phyloP scores from a whole-genome alignment of 2,888 invertebrate species.

The Tryphoninae sp. region DNA sequence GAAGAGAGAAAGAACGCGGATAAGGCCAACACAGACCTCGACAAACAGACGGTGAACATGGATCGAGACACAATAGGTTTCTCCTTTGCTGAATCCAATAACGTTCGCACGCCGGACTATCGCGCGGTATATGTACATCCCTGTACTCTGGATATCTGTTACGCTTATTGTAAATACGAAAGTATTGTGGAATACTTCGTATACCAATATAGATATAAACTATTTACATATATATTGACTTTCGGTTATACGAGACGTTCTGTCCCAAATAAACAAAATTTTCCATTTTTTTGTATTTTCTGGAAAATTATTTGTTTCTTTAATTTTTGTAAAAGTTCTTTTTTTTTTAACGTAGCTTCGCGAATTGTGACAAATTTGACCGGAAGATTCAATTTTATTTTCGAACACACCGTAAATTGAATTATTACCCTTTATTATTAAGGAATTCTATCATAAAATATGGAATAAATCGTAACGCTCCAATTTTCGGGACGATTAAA shows the following conservation, averaged over 20 bases:
- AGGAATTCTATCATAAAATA: no score
- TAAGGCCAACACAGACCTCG: neutral
- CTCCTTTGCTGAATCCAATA: slow-evolving; percentile 10
- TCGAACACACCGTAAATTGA: no score
- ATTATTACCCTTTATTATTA: no score
- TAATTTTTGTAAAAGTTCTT: no score
- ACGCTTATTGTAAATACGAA: slow-evolving; percentile 8
- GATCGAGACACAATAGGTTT: slow-evolving; percentile 29
- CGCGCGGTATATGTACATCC: neutral
- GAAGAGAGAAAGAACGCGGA: neutral
- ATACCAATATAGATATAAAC: neutral
- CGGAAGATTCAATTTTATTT: no score
- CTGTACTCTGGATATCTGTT: slow-evolving; percentile 1
- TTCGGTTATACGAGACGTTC: neutral
- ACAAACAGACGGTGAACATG: slow-evolving; percentile 6
- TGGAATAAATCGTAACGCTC: no score
- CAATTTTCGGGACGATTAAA: no score
- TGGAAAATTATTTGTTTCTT: no score
- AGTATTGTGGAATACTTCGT: neutral
- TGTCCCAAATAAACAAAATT: no score
- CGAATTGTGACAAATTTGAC: no score
- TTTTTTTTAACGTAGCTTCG: no score
- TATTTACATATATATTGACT: neutral
- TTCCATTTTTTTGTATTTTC: no score
- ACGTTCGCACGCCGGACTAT: neutral